A percentile compares a stretch with the other conserved stretches of the same genome.
Evolutionary conservation across 2,113 vertebrate genomes (phyloP).

Genomic region (Eptatretus burgeri): DNA sequence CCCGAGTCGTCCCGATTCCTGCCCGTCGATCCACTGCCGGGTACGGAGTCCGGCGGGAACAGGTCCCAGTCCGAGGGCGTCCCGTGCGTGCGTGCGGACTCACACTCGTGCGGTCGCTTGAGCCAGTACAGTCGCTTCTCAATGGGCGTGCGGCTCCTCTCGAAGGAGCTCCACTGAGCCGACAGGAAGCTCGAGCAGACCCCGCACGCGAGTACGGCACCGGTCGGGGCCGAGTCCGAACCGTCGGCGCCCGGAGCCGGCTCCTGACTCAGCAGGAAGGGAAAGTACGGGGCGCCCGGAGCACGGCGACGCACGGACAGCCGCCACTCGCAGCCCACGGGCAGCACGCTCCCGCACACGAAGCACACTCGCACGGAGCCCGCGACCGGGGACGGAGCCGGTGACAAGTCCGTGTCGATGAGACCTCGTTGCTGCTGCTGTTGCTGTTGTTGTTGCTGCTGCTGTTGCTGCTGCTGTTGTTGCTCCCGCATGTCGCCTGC

Average conservation of each 20-base stretch:
- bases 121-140: conserved; percentile 94
- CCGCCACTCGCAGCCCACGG: conserved; percentile 36
- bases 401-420: too few species aligned
- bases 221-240: conserved; percentile 24
- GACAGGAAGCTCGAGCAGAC: conserved; percentile 67
- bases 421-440: too few species aligned
- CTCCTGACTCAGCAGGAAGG: conserved; percentile 64
- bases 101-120: conserved; percentile 42
- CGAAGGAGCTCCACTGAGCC: conserved; percentile 80
- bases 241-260: conserved; percentile 58
- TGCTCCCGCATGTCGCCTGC: too few species aligned
- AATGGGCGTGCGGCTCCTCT: conserved; percentile 50
- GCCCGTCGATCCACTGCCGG: too few species aligned
- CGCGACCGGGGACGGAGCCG: too few species aligned
- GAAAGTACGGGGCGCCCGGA: conserved; percentile 31
- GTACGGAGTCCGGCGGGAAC: too few species aligned
- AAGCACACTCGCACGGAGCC: conserved; percentile 33
- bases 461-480: too few species aligned
- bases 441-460: too few species aligned
- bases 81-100: too few species aligned
- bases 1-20: too few species aligned
- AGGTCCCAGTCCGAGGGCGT: too few species aligned
- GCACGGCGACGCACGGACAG: conserved; percentile 21
- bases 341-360: conserved; percentile 52
- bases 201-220: conserved; percentile 46